phyloP scores from a whole-genome alignment of 2,113 vertebrate species.

The Archilochus colubris region DNA sequence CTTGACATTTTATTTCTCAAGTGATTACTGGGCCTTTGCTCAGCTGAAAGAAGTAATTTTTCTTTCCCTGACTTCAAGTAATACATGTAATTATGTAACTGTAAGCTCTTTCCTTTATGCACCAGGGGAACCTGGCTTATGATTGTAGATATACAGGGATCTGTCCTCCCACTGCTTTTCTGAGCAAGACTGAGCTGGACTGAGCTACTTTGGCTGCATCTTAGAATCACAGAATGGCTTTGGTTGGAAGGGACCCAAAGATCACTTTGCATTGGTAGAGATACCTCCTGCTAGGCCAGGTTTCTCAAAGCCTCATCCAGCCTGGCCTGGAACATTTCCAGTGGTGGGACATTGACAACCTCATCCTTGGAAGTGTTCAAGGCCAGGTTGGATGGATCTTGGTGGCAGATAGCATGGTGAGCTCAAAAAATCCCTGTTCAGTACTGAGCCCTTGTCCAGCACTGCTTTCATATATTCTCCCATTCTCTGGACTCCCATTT shows the following conservation, averaged over 20 bases:
- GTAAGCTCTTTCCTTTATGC: not conserved
- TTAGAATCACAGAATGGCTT: too few species aligned
- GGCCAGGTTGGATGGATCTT: not conserved
- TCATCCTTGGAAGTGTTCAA: too few species aligned
- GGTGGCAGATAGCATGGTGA: not conserved
- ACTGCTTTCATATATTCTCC: not conserved
- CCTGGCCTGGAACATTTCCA: too few species aligned
- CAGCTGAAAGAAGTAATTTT: not conserved
- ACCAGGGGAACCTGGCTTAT: not conserved
- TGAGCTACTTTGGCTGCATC: not conserved
- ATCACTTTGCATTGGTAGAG: too few species aligned
- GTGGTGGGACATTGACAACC: too few species aligned
- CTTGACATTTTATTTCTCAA: constrained; percentile 66
- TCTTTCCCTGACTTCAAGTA: constrained; percentile 15
- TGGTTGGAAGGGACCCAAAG: too few species aligned
- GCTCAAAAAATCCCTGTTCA: not conserved
- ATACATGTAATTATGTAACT: not conserved
- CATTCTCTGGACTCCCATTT: too few species aligned
- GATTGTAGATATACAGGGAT: not conserved
- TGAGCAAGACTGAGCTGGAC: not conserved
- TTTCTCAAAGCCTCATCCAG: too few species aligned
- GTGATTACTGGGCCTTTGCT: constrained; percentile 30
- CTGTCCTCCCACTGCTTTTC: not conserved
- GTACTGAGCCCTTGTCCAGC: too few species aligned
- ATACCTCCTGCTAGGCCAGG: too few species aligned